Evolutionary conservation across 2,888 invertebrate genomes (phyloP), one percentile per base, ranked within the genome.

Genomic region (Argynnis bischoffii): DNA sequence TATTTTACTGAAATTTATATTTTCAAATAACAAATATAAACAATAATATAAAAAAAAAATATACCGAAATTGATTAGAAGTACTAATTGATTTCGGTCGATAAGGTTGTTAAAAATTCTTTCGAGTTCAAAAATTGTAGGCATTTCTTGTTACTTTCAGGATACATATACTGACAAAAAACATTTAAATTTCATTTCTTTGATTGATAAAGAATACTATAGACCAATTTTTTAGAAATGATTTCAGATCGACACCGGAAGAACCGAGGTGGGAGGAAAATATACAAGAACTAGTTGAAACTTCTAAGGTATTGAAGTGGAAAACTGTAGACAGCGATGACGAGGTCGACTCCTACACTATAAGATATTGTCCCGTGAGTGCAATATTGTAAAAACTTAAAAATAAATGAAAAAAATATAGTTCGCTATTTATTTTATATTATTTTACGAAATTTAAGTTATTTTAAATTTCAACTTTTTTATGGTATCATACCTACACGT

Each of bases 301-400:
- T 61, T 41, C 76, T 35, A 66, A 75, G 67, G 69, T 81, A n/a
- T 76, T 91, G 15, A 86, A 80, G 72, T 90, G 91, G 88, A 83
- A 81, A 5, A 80, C 86, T 0, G 81, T 84, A 53, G 76, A 81
- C 66, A 88, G 86, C 66, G 89, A 86, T 3, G 87, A 85, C 5
- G 83, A 83, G 0, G 85, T 91, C 14, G 87, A 91, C 68, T 83
- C 78, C 68, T 91, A 89, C 70, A 71, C 72, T 14, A 69, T 92
- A 41, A 78, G 79, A 70, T 88, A 89, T 70, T 92, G 91, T 63
- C 81, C 78, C 77, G 92, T 92, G 83, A 80, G 79, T 75, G 63
- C 54, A 26, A 14, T 3, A 18, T 47, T 6, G 48, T 54, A 54
- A 35, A 15, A 15, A 41, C 11, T 6, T 5, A 14, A 3, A 0